Evolutionary conservation across 2,113 vertebrate genomes (phyloP).

Genomic region (Laticauda colubrina): DNA sequence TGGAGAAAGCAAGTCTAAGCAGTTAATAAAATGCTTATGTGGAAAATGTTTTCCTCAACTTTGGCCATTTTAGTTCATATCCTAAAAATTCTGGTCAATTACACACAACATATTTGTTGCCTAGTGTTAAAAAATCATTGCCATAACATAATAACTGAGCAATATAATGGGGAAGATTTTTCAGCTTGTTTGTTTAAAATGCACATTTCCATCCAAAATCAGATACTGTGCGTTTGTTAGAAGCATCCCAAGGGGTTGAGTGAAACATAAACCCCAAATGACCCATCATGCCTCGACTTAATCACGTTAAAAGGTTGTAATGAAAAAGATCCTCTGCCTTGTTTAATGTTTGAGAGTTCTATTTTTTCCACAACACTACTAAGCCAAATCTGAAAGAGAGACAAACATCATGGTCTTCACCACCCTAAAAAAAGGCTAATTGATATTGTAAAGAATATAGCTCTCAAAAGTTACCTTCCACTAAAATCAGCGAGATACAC

Average conservation of each 20-base stretch:
- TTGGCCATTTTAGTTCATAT: background rate
- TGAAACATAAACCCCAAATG: conserved; percentile 11
- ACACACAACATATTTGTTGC: background rate
- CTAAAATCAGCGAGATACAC: background rate
- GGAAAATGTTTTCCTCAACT: background rate
- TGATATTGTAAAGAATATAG: background rate
- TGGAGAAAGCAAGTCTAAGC: conserved; percentile 19
- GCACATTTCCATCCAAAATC: conserved; percentile 4
- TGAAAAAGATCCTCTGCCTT: conserved; percentile 11
- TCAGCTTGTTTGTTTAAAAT: conserved; percentile 9
- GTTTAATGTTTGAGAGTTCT: conserved; percentile 31
- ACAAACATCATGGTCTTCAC: background rate
- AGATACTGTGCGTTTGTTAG: conserved; percentile 8
- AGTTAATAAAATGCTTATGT: background rate
- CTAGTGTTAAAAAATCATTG: conserved; percentile 17
- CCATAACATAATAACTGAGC: background rate
- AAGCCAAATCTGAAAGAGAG: background rate
- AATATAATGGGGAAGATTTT: background rate
- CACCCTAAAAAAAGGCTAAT: background rate
- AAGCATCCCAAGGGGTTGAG: background rate
- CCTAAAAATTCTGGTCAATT: conserved; percentile 13
- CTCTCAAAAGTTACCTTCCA: background rate
- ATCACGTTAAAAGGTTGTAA: conserved; percentile 13
- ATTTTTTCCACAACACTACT: background rate
- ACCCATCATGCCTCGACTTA: background rate